A percentile compares a stretch with the other conserved stretches of the same genome.
These are phyloP conservation scores for Sisyra nigra DNA, from an alignment of 2,888 invertebrate species.

Conservation along the genomic window DNA sequence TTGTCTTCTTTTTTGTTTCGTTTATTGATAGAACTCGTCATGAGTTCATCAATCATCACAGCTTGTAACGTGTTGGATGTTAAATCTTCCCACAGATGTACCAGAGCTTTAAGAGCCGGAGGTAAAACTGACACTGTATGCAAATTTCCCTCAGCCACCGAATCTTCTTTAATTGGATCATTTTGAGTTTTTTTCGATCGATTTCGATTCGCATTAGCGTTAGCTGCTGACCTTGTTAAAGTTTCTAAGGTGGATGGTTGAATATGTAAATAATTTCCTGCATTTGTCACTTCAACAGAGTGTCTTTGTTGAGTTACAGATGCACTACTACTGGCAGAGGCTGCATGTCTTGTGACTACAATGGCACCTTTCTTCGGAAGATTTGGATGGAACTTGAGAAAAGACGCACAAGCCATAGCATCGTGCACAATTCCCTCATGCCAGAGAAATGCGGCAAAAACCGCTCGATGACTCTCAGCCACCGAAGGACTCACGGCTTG, in stretches of 20 bases:
- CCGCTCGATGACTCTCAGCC: slow-evolving; percentile 81
- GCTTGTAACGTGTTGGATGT: slow-evolving; percentile 49
- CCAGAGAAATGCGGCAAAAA: slow-evolving; percentile 94
- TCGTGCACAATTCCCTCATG: slow-evolving; percentile 96
- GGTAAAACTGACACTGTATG: slow-evolving; percentile 63
- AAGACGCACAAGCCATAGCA: slow-evolving; percentile 95
- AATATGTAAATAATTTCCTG: slow-evolving; percentile 57
- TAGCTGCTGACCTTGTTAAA: slow-evolving; percentile 59
- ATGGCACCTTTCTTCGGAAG: slow-evolving; percentile 64
- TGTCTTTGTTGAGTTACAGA: slow-evolving; percentile 53
- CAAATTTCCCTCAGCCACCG: slow-evolving; percentile 26
- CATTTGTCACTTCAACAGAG: slow-evolving; percentile 68
- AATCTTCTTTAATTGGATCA: slow-evolving; percentile 22
- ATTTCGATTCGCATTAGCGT: slow-evolving; percentile 58
- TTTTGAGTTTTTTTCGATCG: slow-evolving; percentile 28
- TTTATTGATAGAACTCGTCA: slow-evolving; percentile 33
- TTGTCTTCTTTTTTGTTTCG: slow-evolving; percentile 20
- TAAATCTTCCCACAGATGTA: slow-evolving; percentile 82
- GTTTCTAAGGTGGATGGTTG: slow-evolving; percentile 64
- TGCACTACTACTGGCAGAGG: slow-evolving; percentile 19
- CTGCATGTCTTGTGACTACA: slow-evolving; percentile 48
- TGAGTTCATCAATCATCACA: slow-evolving; percentile 41
- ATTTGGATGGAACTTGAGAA: slow-evolving; percentile 82
- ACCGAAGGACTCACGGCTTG: slow-evolving; percentile 83
- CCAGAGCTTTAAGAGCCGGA: slow-evolving; percentile 73